phyloP scores from a whole-genome alignment of 2,888 invertebrate species.

The Hydropsyche betteni region DNA sequence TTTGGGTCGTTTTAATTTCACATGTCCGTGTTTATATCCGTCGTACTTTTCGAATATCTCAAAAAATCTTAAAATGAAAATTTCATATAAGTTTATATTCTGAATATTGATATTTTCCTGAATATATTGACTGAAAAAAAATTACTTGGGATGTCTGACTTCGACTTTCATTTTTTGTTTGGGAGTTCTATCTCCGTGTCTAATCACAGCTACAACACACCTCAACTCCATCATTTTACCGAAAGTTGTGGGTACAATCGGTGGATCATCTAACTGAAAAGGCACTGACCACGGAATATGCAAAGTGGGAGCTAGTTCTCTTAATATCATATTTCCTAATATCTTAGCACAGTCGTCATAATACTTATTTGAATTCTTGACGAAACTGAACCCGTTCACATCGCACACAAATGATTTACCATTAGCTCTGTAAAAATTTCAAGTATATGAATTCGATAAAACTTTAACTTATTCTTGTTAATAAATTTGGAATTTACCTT shows the following conservation, averaged over 20 bases:
- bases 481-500: slow-evolving; percentile 63
- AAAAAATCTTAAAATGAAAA: slow-evolving; percentile 79
- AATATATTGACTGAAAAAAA: slow-evolving; percentile 12
- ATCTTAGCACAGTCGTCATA: slow-evolving; percentile 99
- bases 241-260: slow-evolving; percentile 98
- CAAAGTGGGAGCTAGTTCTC: slow-evolving; percentile 92
- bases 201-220: slow-evolving; percentile 96
- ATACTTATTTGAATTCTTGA: slow-evolving; percentile 99
- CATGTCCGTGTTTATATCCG: slow-evolving; percentile 93
- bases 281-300: slow-evolving; percentile 98
- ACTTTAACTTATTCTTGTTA: neutral
- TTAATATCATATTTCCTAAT: slow-evolving; percentile 95
- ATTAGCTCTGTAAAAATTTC: slow-evolving; percentile 77
- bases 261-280: slow-evolving; percentile 97
- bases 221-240: slow-evolving; percentile 95
- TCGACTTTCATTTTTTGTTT: slow-evolving; percentile 99
- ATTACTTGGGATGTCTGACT: slow-evolving; percentile 91
- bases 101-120: too few relatives aligned
- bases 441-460: neutral
- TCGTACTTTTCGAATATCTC: slow-evolving; percentile 98
- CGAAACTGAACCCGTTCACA: slow-evolving; percentile 99
- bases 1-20: slow-evolving; percentile 96
- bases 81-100: neutral
- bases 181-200: slow-evolving; percentile 98
- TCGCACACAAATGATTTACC: slow-evolving; percentile 99